These are phyloP conservation scores for Heliconius himera DNA, from an alignment of 1,140 invertebrate species.

Conservation along the genomic window DNA sequence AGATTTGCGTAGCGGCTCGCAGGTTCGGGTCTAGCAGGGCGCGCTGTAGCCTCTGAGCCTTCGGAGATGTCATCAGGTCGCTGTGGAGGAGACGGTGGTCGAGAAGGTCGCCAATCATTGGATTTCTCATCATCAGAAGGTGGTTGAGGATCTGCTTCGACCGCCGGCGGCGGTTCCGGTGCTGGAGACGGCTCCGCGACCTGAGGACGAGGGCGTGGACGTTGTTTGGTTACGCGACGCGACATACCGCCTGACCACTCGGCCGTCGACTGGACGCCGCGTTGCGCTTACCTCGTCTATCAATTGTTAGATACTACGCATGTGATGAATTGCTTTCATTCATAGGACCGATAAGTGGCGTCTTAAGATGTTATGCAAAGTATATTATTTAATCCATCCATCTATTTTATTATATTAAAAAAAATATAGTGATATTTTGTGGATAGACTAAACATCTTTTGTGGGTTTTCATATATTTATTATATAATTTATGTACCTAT, in stretches of 20 bases:
- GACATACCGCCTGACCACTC: constrained; percentile 65
- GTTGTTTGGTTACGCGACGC: constrained; percentile 66
- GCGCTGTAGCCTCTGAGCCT: constrained; percentile 67
- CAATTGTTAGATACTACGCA: constrained; percentile 65
- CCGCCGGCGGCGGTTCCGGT: constrained; percentile 61
- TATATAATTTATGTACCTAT: too few species aligned
- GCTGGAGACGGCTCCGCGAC: constrained; percentile 57
- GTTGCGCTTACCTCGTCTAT: constrained; percentile 54
- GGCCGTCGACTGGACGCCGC: constrained; percentile 62
- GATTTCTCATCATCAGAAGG: constrained; percentile 70
- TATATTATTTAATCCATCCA: not conserved
- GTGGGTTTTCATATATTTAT: too few species aligned
- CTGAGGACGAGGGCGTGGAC: constrained; percentile 42
- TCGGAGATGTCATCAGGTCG: constrained; percentile 70
- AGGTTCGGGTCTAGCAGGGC: constrained; percentile 69
- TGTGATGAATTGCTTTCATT: constrained; percentile 61
- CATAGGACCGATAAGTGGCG: constrained; percentile 44
- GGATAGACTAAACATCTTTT: too few species aligned
- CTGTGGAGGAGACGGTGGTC: constrained; percentile 73
- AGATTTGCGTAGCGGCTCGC: constrained; percentile 88
- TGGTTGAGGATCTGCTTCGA: constrained; percentile 67
- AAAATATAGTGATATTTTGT: too few species aligned
- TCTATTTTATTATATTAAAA: too few species aligned
- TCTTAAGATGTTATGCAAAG: not conserved
- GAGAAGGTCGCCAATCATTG: constrained; percentile 72